Percentiles rank a stretch among this genome's conserved stretches.
Conservation (phyloP, 2,888 invertebrate genomes). For the Aspidapion aeneum region DNA sequence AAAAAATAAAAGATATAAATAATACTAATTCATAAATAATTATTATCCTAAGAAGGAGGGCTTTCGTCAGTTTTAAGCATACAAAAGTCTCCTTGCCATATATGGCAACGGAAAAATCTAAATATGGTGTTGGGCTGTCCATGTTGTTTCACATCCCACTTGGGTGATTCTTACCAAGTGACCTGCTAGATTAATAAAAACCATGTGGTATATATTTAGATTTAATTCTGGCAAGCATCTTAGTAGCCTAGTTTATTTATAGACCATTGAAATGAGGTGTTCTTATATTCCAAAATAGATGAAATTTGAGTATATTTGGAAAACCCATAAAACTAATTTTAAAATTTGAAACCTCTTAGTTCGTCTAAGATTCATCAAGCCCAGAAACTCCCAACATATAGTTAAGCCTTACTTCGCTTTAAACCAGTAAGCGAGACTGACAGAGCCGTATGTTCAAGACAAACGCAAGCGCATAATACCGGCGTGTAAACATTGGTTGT, state of each 20-base stretch:
- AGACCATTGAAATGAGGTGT: neutral
- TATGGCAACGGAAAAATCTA: slow-evolving; percentile 77
- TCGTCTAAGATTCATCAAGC: slow-evolving; percentile 31
- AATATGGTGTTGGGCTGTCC: slow-evolving; percentile 78
- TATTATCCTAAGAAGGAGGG: slow-evolving; percentile 72
- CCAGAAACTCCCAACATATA: slow-evolving; percentile 24
- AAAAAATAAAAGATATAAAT: no score
- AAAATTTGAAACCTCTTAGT: slow-evolving; percentile 36
- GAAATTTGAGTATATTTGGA: slow-evolving; percentile 34
- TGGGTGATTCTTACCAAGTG: slow-evolving; percentile 17
- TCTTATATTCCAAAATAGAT: slow-evolving; percentile 12
- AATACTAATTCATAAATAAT: no score
- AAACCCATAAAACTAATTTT: slow-evolving; percentile 34
- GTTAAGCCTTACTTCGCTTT: no score
- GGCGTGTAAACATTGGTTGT: slow-evolving; percentile 43
- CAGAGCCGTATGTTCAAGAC: slow-evolving; percentile 34
- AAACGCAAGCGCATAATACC: slow-evolving; percentile 39
- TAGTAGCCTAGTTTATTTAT: slow-evolving; percentile 8
- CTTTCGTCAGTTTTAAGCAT: slow-evolving; percentile 76
- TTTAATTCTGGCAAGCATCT: neutral
- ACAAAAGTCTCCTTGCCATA: slow-evolving; percentile 79
- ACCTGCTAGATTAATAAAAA: slow-evolving; percentile 13
- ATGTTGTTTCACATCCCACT: slow-evolving; percentile 49
- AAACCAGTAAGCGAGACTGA: slow-evolving; percentile 30
- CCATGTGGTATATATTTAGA: slow-evolving; percentile 3